Conservation (phyloP, 2,797 vertebrate species). For the Botia kubotai region DNA sequence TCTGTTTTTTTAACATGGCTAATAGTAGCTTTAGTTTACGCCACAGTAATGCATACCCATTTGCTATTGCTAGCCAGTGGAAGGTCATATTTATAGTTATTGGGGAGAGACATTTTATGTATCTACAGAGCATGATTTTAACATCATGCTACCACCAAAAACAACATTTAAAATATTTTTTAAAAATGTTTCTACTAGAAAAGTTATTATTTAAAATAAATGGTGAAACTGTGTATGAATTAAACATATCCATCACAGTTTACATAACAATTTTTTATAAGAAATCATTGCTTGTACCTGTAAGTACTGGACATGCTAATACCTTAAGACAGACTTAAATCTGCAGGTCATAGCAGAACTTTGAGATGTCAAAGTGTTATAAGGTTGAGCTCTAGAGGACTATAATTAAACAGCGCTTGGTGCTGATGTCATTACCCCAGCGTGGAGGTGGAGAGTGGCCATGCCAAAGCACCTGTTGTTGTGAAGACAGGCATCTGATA, state of each 20-base stretch:
- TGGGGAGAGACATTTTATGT: too few species aligned
- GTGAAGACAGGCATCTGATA: conserved; percentile 99
- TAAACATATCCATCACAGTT: too few species aligned
- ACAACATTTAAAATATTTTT: too few species aligned
- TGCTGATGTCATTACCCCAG: conserved; percentile 99
- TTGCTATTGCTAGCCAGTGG: not conserved
- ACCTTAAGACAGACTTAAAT: conserved; percentile 34
- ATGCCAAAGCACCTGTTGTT: conserved; percentile 99
- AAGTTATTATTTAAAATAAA: too few species aligned
- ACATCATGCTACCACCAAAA: too few species aligned
- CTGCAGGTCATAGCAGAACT: conserved; percentile 76
- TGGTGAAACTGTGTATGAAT: too few species aligned
- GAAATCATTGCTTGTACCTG: too few species aligned
- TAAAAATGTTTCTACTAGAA: too few species aligned
- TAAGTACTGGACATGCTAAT: not conserved
- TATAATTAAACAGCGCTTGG: conserved; percentile 98
- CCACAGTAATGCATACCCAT: not conserved
- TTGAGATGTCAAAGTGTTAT: conserved; percentile 67
- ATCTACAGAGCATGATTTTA: too few species aligned
- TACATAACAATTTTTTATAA: too few species aligned
- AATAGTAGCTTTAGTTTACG: not conserved
- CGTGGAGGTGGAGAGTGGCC: conserved; percentile 93
- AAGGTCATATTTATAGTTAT: too few species aligned
- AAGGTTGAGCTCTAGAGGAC: conserved; percentile 90
- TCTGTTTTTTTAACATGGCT: not conserved